Evolutionary conservation across 1,140 invertebrate genomes (phyloP), one percentile per base, ranked within the genome.

Genomic region (Sarcophaga peregrina): DNA sequence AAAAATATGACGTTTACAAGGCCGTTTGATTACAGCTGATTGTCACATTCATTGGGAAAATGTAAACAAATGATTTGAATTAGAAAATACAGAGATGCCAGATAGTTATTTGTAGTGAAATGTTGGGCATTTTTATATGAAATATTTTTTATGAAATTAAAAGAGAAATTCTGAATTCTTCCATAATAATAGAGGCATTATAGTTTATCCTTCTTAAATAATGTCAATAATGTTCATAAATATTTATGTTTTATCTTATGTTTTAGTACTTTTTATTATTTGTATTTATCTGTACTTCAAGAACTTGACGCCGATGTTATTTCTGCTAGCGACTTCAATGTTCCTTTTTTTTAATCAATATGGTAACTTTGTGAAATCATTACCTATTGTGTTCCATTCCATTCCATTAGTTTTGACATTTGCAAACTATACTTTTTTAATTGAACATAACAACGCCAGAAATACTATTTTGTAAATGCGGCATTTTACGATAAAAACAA

Each of bases 1-100:
- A 58, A 58, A 58, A 15, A 58, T n/a, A n/a, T 58, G 54, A 58
- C 54, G 54, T 58, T 58, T 58, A 58, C 54, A 58, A 58, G 54
- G 54, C 54, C 54, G 13, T 58, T 15, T 58, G 13, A 5, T 13
- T 0, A 58, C 54, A 58, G 54, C 54, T 58, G 54, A 13, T 6
- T 58, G 54, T 58, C 54, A 58, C 15, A 58, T 58, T 15, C 54
- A 58, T 13, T 58, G 54, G 15, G 54, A 58, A 58, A 58, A 3
- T 58, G 54, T 58, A 7, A 15, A n/a, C 7, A 37, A 37, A 37
- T 37, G 25, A 4, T 37, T 37, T 37, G 4, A 1, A 58, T 6
- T 15, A 6, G 7, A n/a, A 15, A 58, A 58, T 15, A 15, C 15
- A 7, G 54, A 15, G 54, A 58, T n/a, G 54, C 11, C 54, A 58